Evolutionary conservation across 2,888 invertebrate species (phyloP).

Genomic region (Luffia ferchaultella): DNA sequence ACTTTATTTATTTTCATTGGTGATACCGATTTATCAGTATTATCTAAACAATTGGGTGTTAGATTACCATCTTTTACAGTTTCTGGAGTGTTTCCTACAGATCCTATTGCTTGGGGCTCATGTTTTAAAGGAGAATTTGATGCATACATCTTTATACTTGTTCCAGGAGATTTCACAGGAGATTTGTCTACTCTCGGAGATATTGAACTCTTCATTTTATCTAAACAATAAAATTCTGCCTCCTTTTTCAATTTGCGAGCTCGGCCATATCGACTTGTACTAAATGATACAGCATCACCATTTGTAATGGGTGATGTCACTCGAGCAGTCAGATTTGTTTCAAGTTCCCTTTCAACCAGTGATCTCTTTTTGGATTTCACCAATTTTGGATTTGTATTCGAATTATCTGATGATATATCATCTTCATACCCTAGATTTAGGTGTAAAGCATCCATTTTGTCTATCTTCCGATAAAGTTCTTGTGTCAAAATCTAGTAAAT

Average conservation of each 20-base stretch:
- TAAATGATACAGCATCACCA: conserved; percentile 23
- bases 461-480: no score
- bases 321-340: conserved; percentile 45
- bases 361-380: conserved; percentile 48
- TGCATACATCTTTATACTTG: conserved; percentile 48
- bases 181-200: no score
- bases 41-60: conserved; percentile 40
- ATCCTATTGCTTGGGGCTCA: conserved; percentile 16
- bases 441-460: no score
- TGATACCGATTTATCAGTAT: conserved; percentile 21
- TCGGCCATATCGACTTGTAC: conserved; percentile 68
- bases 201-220: conserved; percentile 35
- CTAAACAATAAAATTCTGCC: conserved; percentile 39
- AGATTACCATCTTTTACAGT: conserved; percentile 44
- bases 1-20: conserved; percentile 37
- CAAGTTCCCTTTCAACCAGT: conserved; percentile 47
- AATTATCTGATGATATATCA: no score
- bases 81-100: conserved; percentile 26
- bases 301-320: conserved; percentile 38
- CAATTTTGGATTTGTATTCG: no score
- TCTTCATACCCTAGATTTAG: no score
- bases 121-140: conserved; percentile 37
- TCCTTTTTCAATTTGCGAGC: conserved; percentile 60
- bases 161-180: conserved; percentile 34
- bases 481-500: no score